Percentiles rank a stretch among this genome's conserved stretches.
These are phyloP conservation scores for Cinclus cinclus DNA, from an alignment of 2,113 vertebrate genomes.

Conservation along the genomic window DNA sequence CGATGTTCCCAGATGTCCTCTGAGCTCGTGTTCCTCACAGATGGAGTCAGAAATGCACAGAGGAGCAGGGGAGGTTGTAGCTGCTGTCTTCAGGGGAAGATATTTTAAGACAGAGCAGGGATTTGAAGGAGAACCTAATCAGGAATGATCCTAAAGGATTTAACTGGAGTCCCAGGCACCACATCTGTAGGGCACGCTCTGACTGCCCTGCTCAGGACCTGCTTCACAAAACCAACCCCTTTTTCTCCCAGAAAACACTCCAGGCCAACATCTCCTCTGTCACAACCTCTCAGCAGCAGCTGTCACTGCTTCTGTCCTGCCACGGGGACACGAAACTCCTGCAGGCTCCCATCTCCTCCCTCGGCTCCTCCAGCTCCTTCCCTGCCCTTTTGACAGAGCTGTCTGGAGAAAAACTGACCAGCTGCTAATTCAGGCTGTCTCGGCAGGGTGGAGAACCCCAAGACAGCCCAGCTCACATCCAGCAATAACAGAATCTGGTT, in stretches of 20 bases:
- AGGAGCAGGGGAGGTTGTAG: neutral
- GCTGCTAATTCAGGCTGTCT: neutral
- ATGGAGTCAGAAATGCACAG: neutral
- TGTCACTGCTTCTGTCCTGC: neutral
- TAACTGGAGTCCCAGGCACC: neutral
- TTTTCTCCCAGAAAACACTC: neutral
- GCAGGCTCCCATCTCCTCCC: neutral
- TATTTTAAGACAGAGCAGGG: neutral
- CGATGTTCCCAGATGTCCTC: neutral
- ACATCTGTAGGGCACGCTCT: neutral
- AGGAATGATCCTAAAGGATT: neutral
- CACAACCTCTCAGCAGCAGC: slow-evolving; percentile 7
- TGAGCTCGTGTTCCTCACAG: neutral
- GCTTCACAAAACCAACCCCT: neutral
- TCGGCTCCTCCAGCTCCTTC: neutral
- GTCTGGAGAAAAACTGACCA: neutral
- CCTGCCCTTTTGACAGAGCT: neutral
- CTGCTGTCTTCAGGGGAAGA: neutral
- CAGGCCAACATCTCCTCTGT: neutral
- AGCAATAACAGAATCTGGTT: neutral
- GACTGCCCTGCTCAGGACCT: neutral
- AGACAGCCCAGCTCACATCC: neutral
- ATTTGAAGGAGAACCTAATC: neutral
- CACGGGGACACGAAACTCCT: neutral
- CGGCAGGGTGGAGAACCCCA: neutral